These are phyloP conservation scores for Sebastes minor DNA, from an alignment of 2,797 vertebrate genomes.

Conservation along the genomic window DNA sequence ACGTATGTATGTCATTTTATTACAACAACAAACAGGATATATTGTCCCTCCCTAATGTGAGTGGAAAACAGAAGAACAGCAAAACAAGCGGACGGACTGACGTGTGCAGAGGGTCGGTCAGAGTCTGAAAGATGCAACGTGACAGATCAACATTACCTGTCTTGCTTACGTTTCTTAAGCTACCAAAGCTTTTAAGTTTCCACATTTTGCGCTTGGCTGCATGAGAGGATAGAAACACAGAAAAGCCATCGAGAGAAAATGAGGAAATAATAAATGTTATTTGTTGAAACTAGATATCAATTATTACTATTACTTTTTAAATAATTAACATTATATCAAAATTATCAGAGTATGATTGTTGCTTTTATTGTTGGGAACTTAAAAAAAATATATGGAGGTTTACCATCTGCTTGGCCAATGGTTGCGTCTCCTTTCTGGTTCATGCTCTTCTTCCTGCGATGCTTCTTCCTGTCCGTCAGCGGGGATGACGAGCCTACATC, in stretches of 20 bases:
- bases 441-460: constrained; percentile 90
- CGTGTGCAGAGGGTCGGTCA: neutral
- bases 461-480: constrained; percentile 90
- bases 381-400: constrained; percentile 8
- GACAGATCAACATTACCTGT: constrained; percentile 87
- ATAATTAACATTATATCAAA: neutral
- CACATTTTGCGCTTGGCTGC: constrained; percentile 97
- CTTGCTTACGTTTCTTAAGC: constrained; percentile 98
- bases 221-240: constrained; percentile 43
- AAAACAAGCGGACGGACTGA: neutral
- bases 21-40: neutral
- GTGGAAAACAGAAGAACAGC: neutral
- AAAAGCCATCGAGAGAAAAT: constrained; percentile 47
- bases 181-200: constrained; percentile 99
- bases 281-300: neutral
- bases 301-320: neutral
- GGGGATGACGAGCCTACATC: constrained; percentile 88
- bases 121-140: neutral
- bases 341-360: neutral
- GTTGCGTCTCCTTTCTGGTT: constrained; percentile 91
- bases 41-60: neutral
- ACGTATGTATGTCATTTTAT: neutral
- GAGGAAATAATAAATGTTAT: neutral
- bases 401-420: constrained; percentile 90
- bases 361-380: neutral